Conservation (phyloP, 2,888 invertebrate genomes). For the Agonopterix heracliana region DNA sequence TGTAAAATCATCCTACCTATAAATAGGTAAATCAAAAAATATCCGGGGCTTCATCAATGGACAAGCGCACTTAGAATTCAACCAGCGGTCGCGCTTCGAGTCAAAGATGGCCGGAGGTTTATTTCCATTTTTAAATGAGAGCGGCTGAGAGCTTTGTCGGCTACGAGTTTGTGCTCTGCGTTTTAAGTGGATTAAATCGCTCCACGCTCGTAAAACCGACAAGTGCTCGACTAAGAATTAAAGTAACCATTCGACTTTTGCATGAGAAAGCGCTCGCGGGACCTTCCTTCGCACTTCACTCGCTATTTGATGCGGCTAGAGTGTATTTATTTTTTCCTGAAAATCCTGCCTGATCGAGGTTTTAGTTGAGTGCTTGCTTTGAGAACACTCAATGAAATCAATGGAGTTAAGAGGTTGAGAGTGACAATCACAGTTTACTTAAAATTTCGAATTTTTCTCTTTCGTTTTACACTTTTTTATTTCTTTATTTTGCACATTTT, state of each 20-base stretch:
- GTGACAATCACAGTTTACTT: not conserved
- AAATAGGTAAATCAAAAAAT: too few relatives aligned
- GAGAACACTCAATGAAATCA: slow-evolving; percentile 55
- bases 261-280: slow-evolving; percentile 71
- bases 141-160: slow-evolving; percentile 76
- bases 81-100: slow-evolving; percentile 57
- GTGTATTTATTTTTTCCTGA: slow-evolving; percentile 32
- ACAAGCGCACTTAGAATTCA: slow-evolving; percentile 67
- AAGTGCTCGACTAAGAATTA: slow-evolving; percentile 74
- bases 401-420: not conserved
- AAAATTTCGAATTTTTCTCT: too few relatives aligned
- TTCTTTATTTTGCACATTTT: too few relatives aligned
- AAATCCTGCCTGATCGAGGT: slow-evolving; percentile 48
- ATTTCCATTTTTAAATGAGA: slow-evolving; percentile 77
- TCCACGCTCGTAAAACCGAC: slow-evolving; percentile 75
- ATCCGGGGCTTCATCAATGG: slow-evolving; percentile 42
- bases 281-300: slow-evolving; percentile 56
- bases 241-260: slow-evolving; percentile 75
- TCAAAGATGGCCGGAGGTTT: slow-evolving; percentile 73
- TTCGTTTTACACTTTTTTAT: too few relatives aligned
- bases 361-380: slow-evolving; percentile 49
- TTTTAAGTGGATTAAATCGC: slow-evolving; percentile 78
- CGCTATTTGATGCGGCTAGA: slow-evolving; percentile 48
- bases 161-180: slow-evolving; percentile 72
- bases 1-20: not conserved